These are phyloP conservation scores for Drosophila mulleri DNA, from an alignment of 2,888 invertebrate species.

Conservation along the genomic window DNA sequence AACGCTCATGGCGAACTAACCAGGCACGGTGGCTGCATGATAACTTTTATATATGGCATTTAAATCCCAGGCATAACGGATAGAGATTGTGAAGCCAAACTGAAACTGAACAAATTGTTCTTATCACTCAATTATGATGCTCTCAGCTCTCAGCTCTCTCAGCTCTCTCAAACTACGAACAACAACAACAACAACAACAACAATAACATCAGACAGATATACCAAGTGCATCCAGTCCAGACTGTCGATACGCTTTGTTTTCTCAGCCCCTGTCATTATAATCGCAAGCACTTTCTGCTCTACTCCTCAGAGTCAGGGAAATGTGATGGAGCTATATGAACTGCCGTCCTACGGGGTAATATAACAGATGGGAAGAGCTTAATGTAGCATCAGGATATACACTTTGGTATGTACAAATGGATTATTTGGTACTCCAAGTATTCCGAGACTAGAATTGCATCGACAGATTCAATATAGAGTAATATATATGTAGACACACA, in stretches of 20 bases:
- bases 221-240: conserved; percentile 21
- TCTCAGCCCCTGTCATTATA: conserved; percentile 28
- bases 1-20: conserved; percentile 54
- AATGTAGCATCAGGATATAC: no score
- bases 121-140: conserved; percentile 66
- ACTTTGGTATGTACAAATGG: no score
- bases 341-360: no score
- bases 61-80: conserved; percentile 39
- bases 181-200: conserved; percentile 5
- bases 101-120: conserved; percentile 36
- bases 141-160: conserved; percentile 43
- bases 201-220: not conserved
- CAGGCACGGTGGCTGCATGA: conserved; percentile 37
- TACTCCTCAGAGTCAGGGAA: not conserved
- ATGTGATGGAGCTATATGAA: not conserved
- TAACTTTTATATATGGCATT: conserved; percentile 66
- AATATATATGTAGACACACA: no score
- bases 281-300: conserved; percentile 8
- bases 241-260: conserved; percentile 43
- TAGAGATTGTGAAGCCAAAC: conserved; percentile 33
- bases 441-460: no score
- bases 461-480: no score
- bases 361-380: no score
- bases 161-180: not conserved
- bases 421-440: no score